Base-by-base conservation (phyloP, 2,113 vertebrate species). In the Rhabdornis inornatus region DNA sequence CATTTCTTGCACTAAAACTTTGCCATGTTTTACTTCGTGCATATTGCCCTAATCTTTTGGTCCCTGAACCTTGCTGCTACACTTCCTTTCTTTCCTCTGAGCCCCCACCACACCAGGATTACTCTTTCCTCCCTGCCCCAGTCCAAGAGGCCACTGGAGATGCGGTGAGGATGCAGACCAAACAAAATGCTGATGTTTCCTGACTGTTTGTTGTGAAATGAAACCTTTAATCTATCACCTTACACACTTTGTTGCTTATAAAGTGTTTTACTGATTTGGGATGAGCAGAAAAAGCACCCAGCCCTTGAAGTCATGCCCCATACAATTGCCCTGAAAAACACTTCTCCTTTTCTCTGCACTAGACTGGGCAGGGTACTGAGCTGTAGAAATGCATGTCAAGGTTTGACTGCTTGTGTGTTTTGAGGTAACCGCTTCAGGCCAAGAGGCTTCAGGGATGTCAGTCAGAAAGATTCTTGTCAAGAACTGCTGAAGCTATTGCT, bases 231-330 rank as follows among this genome's bases (percentile, higher is more conserved):
- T 70, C 27, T 75, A 4, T 84, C 22, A 15, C 28, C 1, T 91
- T 55, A 30, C 16, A 64, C 13, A 5, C 7, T 63, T 74, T 12
- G 45, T 44, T 2, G 0, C 30, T 24, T 27, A 30, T 55, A 10
- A 53, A 69, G 11, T 25, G 10, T 76, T 87, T 60, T 37, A 39
- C 17, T 84, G 69, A 47, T 31, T 50, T 22, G 69, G 3, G 11
- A 37, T 78, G 21, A 84, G 40, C 21, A 83, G 45, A 30, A 69
- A 60, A 66, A 70, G 4, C 2, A 1, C 0, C 0, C 28, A n/a
- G 1, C 16, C 72, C 16, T 25, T 66, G n/a, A 71, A 87, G 30
- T 47, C 3, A 0, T 40, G 40, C n/a, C 83, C 12, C 27, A 37
- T 17, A 40, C 2, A 24, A 1, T 49, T 79, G 37, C 30, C 28